Base-by-base conservation (phyloP, 2,113 vertebrate genomes). In the Gymnobelideus leadbeateri region DNA sequence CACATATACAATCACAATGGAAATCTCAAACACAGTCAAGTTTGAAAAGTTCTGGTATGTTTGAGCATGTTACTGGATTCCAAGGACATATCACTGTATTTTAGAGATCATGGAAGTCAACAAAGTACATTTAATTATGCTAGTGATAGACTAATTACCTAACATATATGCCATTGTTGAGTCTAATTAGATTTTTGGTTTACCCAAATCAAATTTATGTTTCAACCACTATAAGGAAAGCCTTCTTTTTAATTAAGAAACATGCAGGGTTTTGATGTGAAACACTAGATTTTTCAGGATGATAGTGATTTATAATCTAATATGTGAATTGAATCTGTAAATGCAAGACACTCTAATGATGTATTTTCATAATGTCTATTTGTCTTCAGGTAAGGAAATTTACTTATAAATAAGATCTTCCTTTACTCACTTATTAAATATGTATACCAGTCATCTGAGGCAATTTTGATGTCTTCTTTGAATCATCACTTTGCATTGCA, bases 301-400 rank as follows among this genome's bases (percentile, higher is more conserved):
- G 68, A 84, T 84, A 23, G 68, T 23, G n/a, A 84, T 84, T 84
- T 84, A 84, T n/a, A 84, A 84, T 84, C 16, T 84, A n/a, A 84
- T 19, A 84, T 23, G 7, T 84, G 37, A 84, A 8, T 23, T 23
- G 6, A 21, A 43, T 84, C 68, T 43, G 14, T 84, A 43, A 97
- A 98, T 96, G 95, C 95, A 97, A 95, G 89, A 96, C 95, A 95
- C 97, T 96, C 96, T 98, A 97, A 96, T 96, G 97, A 95, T 98
- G 92, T 96, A 92, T 89, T 95, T 96, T 97, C 52, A 97, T 96
- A 98, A 98, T 98, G 96, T 96, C 94, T 91, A 95, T 97, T 97
- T 97, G 96, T 93, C 52, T 94, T 96, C 77, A 0, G 2, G 94
- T 92, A 96, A 91, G 97, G 92, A 6, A 96, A 97, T 96, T 97